Conservation (phyloP, 2,113 vertebrate species). For the Tyrannus savana region DNA sequence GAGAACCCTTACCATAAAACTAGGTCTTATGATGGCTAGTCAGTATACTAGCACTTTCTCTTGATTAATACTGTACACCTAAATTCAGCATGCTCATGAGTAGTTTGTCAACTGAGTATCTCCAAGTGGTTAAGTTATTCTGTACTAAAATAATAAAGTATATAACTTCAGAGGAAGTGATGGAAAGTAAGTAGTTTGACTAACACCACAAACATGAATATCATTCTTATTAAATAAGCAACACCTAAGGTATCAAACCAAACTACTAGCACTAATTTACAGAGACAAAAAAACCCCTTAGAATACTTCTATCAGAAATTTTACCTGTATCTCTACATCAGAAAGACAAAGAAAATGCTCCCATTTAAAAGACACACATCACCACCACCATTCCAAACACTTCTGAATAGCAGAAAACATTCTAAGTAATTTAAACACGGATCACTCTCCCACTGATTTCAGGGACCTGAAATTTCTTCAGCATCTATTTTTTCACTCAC, state of each 20-base stretch:
- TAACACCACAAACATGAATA: not conserved
- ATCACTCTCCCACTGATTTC: not conserved
- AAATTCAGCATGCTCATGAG: not conserved
- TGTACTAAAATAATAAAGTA: constrained; percentile 24
- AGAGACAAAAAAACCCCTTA: not conserved
- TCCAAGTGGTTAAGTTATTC: not conserved
- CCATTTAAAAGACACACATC: not conserved
- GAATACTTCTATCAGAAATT: not conserved
- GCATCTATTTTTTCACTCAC: not conserved
- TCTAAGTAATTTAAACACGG: not conserved
- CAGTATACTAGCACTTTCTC: not conserved
- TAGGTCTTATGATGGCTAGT: not conserved
- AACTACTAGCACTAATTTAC: not conserved
- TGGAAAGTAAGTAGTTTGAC: not conserved
- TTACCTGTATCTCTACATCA: not conserved
- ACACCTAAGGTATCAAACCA: not conserved
- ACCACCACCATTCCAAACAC: not conserved
- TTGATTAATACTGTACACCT: not conserved
- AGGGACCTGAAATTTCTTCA: not conserved
- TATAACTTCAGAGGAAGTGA: not conserved
- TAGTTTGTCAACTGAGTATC: constrained; percentile 17
- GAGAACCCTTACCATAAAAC: not conserved
- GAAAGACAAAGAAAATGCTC: not conserved
- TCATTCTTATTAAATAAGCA: constrained; percentile 12
- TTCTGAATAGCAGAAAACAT: not conserved